Conservation (phyloP, 2,888 invertebrate species). For the Ecliptopera silaceata region DNA sequence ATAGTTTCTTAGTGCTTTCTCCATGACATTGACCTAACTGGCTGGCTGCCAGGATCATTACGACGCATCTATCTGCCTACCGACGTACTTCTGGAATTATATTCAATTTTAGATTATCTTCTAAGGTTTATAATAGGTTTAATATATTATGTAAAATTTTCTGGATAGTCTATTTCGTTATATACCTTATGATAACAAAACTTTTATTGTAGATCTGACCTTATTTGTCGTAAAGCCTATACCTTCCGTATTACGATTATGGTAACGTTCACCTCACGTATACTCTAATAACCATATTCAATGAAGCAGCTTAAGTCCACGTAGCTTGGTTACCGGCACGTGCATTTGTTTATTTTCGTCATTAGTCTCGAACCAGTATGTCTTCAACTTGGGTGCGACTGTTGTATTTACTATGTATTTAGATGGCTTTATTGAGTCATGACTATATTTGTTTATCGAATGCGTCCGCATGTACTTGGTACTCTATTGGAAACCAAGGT, state of each 20-base stretch:
- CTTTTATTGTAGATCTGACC: conserved; percentile 1
- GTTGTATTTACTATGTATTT: conserved; percentile 9
- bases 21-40: conserved; percentile 31
- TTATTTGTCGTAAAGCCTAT: background rate
- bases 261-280: conserved; percentile 13
- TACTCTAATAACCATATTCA: conserved; percentile 21
- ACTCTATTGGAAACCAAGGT: too few species aligned
- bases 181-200: background rate
- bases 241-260: background rate
- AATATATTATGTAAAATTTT: too few species aligned
- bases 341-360: conserved; percentile 24
- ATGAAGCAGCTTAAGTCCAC: conserved; percentile 11
- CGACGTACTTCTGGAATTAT: background rate
- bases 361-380: conserved; percentile 15
- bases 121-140: background rate
- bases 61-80: background rate
- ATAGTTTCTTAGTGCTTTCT: conserved; percentile 24
- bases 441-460: background rate
- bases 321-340: conserved; percentile 13
- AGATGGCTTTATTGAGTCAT: conserved; percentile 4
- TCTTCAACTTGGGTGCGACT: background rate
- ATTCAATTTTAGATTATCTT: background rate
- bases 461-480: too few species aligned
- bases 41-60: conserved; percentile 26
- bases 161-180: background rate